Conservation (phyloP, 2,113 vertebrate genomes). For the Hydrolagus affinis region DNA sequence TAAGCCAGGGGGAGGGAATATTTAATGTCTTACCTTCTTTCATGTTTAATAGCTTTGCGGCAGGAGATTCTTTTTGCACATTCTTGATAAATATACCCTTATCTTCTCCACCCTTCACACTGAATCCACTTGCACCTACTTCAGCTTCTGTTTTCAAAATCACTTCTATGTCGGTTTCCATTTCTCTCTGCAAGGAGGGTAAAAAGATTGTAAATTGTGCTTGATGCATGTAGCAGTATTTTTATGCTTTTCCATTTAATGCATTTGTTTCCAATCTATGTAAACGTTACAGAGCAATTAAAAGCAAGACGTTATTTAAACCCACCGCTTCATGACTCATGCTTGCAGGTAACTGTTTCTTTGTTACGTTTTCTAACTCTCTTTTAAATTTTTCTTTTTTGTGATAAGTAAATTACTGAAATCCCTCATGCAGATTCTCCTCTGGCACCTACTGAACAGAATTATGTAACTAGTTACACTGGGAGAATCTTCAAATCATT, state of each 20-base stretch:
- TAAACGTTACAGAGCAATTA: background rate
- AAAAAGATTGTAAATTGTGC: background rate
- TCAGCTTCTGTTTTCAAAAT: conserved; percentile 73
- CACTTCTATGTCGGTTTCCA: conserved; percentile 55
- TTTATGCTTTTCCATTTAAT: background rate
- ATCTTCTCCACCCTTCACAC: conserved; percentile 74
- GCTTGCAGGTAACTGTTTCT: conserved; percentile 52
- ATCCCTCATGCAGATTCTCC: conserved; percentile 45
- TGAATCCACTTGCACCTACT: conserved; percentile 72
- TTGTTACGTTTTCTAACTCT: conserved; percentile 46
- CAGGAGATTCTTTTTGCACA: conserved; percentile 76
- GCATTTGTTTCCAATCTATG: background rate
- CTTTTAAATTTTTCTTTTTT: conserved; percentile 53
- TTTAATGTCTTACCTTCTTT: conserved; percentile 68
- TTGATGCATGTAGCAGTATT: background rate
- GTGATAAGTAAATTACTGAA: conserved; percentile 45
- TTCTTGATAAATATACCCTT: conserved; percentile 82
- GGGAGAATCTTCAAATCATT: background rate
- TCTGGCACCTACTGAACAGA: background rate
- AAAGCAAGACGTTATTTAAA: background rate
- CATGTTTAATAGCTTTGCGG: conserved; percentile 71
- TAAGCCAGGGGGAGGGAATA: background rate
- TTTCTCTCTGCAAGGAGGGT: conserved; percentile 47
- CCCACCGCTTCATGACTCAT: conserved; percentile 73
- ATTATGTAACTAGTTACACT: background rate